Evolutionary conservation across 1,140 invertebrate genomes (phyloP).

Genomic region (Ptiloglossa arizonensis): DNA sequence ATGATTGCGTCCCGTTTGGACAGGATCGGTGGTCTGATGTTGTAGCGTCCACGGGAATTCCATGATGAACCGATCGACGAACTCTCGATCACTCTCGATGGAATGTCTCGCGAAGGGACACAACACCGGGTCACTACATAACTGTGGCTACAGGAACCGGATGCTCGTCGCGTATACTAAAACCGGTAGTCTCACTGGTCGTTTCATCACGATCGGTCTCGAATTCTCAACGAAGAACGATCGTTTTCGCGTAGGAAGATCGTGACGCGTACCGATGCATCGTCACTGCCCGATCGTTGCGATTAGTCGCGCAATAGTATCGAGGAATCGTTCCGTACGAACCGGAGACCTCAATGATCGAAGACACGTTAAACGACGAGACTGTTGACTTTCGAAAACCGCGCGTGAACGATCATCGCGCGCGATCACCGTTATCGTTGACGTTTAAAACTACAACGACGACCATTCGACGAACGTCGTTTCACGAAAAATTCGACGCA

Average conservation of each 20-base stretch:
- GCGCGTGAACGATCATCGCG: too few relatives aligned
- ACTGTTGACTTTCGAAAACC: too few relatives aligned
- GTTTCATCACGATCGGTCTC: not conserved
- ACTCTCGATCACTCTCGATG: slow-evolving; percentile 36
- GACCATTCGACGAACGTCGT: too few relatives aligned
- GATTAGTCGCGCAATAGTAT: too few relatives aligned
- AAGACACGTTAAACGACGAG: too few relatives aligned
- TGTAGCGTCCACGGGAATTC: slow-evolving; percentile 77
- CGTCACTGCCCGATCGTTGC: not conserved
- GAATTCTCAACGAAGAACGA: not conserved
- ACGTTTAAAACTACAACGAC: not conserved
- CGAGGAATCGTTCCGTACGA: rapidly evolving
- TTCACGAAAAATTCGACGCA: not conserved
- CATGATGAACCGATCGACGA: slow-evolving; percentile 58
- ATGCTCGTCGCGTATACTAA: not conserved
- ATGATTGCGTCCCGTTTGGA: slow-evolving; percentile 57
- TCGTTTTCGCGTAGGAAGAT: not conserved
- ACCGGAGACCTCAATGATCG: too few relatives aligned
- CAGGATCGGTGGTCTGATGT: slow-evolving; percentile 68
- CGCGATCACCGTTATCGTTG: slow-evolving; percentile 1
- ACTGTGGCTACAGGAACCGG: not conserved
- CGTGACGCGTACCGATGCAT: not conserved
- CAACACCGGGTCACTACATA: slow-evolving; percentile 45
- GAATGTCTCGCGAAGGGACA: slow-evolving; percentile 10
- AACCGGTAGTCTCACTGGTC: not conserved